phyloP scores from a whole-genome alignment of 2,888 invertebrate genomes.

The Drosophila diplacantha region DNA sequence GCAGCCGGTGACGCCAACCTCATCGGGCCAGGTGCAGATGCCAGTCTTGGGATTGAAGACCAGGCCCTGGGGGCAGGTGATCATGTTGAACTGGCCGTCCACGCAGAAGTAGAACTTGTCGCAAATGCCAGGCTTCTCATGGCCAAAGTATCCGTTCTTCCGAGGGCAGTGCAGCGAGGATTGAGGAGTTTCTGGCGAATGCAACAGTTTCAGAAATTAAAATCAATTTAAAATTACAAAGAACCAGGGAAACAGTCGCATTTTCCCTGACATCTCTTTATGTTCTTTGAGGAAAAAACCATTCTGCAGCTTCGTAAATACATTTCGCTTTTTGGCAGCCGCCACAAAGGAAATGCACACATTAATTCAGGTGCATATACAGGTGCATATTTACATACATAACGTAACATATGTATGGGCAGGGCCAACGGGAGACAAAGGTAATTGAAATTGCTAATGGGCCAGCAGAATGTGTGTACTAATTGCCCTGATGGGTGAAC shows the following conservation, averaged over 20 bases:
- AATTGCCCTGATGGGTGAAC: conserved; percentile 42
- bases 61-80: conserved; percentile 90
- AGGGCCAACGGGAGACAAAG: conserved; percentile 34
- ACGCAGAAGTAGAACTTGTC: conserved; percentile 94
- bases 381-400: conserved; percentile 6
- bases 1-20: conserved; percentile 91
- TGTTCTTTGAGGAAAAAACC: conserved; percentile 6
- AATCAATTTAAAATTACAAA: conserved; percentile 15
- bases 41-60: conserved; percentile 93
- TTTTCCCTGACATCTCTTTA: conserved; percentile 7
- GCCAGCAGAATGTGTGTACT: conserved; percentile 34
- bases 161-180: conserved; percentile 87
- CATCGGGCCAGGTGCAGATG: conserved; percentile 95
- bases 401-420: conserved; percentile 24
- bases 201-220: background rate
- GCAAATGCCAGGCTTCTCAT: conserved; percentile 87
- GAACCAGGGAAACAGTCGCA: background rate
- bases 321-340: conserved; percentile 13
- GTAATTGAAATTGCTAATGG: conserved; percentile 48
- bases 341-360: conserved; percentile 10
- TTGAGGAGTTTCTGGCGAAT: conserved; percentile 83
- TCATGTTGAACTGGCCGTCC: conserved; percentile 92
- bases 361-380: conserved; percentile 17
- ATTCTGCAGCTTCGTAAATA: conserved; percentile 13
- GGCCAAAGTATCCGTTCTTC: conserved; percentile 91